These are phyloP conservation scores for Euura saliciscinereae DNA, from an alignment of 1,140 invertebrate genomes.

Conservation along the genomic window DNA sequence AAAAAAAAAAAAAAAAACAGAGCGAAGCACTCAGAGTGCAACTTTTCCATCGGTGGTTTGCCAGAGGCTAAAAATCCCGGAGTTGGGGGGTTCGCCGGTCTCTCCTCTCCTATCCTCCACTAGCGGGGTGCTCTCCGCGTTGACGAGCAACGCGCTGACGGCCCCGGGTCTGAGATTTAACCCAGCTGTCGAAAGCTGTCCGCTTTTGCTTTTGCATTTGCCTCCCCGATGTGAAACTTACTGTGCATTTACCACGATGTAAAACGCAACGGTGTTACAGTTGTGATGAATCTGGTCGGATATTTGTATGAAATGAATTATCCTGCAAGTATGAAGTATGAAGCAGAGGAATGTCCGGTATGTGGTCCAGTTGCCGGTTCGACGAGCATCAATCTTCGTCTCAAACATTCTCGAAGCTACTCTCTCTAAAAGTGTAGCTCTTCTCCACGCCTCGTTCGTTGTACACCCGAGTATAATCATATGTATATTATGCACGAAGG, in stretches of 20 bases:
- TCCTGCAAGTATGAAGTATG: background rate
- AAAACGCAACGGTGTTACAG: too few relatives aligned
- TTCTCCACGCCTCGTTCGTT: conserved; percentile 3
- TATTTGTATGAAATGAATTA: too few relatives aligned
- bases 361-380: background rate
- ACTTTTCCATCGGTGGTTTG: background rate
- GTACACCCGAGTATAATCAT: background rate
- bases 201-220: background rate
- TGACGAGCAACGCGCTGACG: background rate
- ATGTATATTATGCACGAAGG: background rate
- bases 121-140: background rate
- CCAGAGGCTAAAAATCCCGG: background rate
- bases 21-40: too few relatives aligned
- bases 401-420: background rate
- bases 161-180: conserved; percentile 6
- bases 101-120: background rate
- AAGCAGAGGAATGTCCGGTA: background rate
- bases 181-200: conserved; percentile 1
- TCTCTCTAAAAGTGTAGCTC: background rate
- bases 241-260: too few relatives aligned
- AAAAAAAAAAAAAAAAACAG: too few relatives aligned
- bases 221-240: too few relatives aligned
- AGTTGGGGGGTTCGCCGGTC: background rate
- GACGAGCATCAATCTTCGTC: conserved; percentile 1
- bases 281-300: too few relatives aligned